Percentiles rank a stretch among this genome's conserved stretches.
These are phyloP conservation scores for Oriolus oriolus DNA, from an alignment of 2,113 vertebrate species.

Conservation along the genomic window DNA sequence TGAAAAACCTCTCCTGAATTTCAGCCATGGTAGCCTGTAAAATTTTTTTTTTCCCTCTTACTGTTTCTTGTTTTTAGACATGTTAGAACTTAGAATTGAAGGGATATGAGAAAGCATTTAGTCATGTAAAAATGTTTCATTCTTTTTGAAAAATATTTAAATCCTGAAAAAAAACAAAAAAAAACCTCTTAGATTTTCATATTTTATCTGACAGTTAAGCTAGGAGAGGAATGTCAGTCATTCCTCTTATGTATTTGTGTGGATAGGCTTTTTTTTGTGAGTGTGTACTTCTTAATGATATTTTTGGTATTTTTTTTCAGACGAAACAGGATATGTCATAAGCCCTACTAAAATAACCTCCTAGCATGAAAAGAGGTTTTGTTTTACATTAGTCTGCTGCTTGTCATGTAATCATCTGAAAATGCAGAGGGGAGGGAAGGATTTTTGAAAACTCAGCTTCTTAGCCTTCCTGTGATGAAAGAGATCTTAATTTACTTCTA, in stretches of 20 bases:
- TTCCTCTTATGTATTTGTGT: neutral
- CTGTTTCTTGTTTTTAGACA: neutral
- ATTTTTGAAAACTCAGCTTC: constrained; percentile 1
- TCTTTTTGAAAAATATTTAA: neutral
- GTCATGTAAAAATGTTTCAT: neutral
- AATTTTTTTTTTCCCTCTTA: neutral
- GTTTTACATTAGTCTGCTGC: neutral
- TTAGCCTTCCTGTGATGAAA: neutral
- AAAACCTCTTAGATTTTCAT: neutral
- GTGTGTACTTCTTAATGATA: neutral
- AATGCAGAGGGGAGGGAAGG: neutral
- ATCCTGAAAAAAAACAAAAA: neutral
- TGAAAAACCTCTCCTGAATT: neutral
- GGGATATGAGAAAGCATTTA: neutral
- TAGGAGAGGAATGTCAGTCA: neutral
- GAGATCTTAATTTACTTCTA: neutral
- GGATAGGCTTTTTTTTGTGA: neutral
- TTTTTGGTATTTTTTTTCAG: neutral
- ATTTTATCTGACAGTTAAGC: neutral
- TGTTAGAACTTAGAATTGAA: neutral
- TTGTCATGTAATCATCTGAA: constrained; percentile 5
- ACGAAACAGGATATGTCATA: neutral
- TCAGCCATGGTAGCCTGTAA: neutral
- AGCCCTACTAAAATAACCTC: neutral
- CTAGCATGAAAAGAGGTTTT: neutral